These are phyloP conservation scores for Heterotis niloticus DNA, from an alignment of 2,113 vertebrate genomes.

Conservation along the genomic window DNA sequence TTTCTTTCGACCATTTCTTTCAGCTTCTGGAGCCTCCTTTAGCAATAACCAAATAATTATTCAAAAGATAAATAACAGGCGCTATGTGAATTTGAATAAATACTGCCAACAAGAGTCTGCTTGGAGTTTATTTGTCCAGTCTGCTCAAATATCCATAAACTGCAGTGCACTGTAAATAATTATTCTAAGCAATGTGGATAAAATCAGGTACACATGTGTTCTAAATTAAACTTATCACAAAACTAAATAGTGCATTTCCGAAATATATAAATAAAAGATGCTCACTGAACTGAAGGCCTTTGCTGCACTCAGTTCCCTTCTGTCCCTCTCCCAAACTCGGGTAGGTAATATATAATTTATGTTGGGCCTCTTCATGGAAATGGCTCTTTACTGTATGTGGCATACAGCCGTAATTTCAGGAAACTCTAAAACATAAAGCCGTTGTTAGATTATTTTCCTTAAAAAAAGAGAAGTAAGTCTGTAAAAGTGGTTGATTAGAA, in stretches of 20 bases:
- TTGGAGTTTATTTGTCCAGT: conserved; percentile 8
- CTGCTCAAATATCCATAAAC: conserved; percentile 6
- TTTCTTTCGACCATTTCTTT: not conserved
- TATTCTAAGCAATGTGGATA: not conserved
- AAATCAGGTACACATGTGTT: conserved; percentile 6
- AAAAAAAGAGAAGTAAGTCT: not conserved
- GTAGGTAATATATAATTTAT: not conserved
- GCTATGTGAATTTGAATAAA: not conserved
- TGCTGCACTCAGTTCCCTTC: too few relatives aligned
- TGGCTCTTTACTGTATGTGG: not conserved
- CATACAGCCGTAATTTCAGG: not conserved
- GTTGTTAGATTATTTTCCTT: not conserved
- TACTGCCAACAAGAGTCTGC: not conserved
- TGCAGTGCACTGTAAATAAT: conserved; percentile 5
- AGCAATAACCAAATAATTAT: not conserved
- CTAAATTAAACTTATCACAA: conserved; percentile 8
- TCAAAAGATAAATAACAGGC: not conserved
- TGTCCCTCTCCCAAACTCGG: too few relatives aligned
- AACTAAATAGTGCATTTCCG: not conserved
- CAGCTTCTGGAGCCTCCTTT: not conserved
- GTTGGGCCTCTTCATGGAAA: not conserved
- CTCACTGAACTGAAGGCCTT: not conserved
- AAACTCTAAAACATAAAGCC: not conserved
- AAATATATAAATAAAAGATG: not conserved
- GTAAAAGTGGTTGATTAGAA: not conserved